Base-by-base conservation (phyloP, 2,113 vertebrate genomes). In the Ciconia stormi region DNA sequence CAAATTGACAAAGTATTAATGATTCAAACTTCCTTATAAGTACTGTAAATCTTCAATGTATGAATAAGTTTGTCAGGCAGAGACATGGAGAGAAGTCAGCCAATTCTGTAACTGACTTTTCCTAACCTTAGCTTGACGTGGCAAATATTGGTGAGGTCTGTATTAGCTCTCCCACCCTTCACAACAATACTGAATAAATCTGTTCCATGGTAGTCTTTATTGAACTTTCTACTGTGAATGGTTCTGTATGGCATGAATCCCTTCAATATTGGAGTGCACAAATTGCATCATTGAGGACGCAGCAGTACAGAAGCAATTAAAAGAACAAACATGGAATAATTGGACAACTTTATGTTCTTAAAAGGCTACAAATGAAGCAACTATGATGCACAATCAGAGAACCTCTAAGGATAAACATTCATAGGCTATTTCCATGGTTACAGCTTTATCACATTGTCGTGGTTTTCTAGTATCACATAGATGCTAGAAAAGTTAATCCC, bases 281-380 rank as follows among this genome's bases (percentile, higher is more conserved):
- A 94, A 85, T 63, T 92, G 44, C 17, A 0, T 97, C 94, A 93
- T 8, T 34, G 80, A 97, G 88, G 76, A 88, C 12, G 34, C 30
- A 65, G 70, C 38, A 95, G 69, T 83, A 94, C 63, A 95, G 90
- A 97, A 82, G 34, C 66, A 95, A 96, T 97, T 97, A 95, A 96
- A 96, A 97, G 94, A 95, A 94, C 74, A 96, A 98, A 97, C 52
- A 59, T 52, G 73, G 53, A 91, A 96, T 88, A 95, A 96, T 81
- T 87, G 80, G 84, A 52, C 71, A 93, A 89, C 63, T 92, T 97
- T 95, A 78, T 76, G 55, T 72, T 93, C 94, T 97, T 95, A 93
- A 97, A 94, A 65, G 17, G 87, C 84, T 92, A 89, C 26, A 95
- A 76, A 90, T 82, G 72, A 96, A 96, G 62, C 16, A 84, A 77